phyloP scores from a whole-genome alignment of 2,888 invertebrate species.

The Andrena hattorfiana region DNA sequence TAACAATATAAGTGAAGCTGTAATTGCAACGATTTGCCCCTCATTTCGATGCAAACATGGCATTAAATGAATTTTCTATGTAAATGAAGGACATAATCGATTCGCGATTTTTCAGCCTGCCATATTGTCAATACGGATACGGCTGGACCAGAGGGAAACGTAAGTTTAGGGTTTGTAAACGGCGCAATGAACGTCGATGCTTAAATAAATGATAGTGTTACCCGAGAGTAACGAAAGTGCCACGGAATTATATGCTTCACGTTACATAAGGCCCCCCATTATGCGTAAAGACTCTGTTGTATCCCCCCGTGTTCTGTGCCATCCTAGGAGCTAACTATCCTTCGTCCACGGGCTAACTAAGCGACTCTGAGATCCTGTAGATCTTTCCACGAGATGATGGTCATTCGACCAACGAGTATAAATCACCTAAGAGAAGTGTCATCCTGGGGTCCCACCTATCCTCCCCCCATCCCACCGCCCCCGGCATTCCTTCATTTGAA shows the following conservation, averaged over 20 bases:
- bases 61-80: not conserved
- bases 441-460: conserved; percentile 77
- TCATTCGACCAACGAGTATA: conserved; percentile 81
- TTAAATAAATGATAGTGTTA: conserved; percentile 68
- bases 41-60: not conserved
- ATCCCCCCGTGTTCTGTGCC: conserved; percentile 28
- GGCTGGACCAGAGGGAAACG: conserved; percentile 12
- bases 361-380: conserved; percentile 80
- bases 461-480: conserved; percentile 73
- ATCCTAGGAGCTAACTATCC: conserved; percentile 72
- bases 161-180: conserved; percentile 43
- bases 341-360: conserved; percentile 75
- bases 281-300: conserved; percentile 65
- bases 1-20: not conserved
- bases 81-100: conserved; percentile 19
- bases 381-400: conserved; percentile 82
- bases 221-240: conserved; percentile 67
- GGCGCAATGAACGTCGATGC: conserved; percentile 60
- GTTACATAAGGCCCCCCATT: conserved; percentile 71
- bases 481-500: conserved; percentile 81
- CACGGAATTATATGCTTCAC: conserved; percentile 69
- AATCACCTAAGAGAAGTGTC: conserved; percentile 83
- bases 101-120: conserved; percentile 13
- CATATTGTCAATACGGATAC: conserved; percentile 29
- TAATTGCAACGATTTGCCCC: too few species aligned